Evolutionary conservation across 1,140 invertebrate species (phyloP).

Genomic region (Atopsyche davidsoni): DNA sequence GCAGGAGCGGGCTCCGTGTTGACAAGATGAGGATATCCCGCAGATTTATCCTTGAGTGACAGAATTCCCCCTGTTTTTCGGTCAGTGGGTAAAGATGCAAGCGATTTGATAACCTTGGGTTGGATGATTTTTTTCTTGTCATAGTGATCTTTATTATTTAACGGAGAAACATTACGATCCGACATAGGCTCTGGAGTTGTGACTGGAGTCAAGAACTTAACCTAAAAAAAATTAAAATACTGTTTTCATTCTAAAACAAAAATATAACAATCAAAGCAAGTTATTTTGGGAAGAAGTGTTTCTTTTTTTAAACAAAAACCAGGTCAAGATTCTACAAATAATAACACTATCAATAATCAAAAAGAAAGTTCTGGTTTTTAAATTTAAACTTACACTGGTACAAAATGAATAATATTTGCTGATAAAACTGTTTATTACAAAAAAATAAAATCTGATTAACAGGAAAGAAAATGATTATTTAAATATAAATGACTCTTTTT

Average conservation of each 20-base stretch:
- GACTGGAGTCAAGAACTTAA: constrained; percentile 52
- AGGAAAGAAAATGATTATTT: no score
- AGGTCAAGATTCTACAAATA: no score
- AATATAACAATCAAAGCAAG: no score
- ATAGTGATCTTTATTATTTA: constrained; percentile 18
- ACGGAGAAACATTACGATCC: constrained; percentile 28
- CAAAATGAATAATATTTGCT: no score
- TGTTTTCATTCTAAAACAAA: background rate
- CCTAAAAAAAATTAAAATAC: constrained; percentile 34
- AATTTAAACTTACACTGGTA: no score
- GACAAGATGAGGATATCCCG: constrained; percentile 45
- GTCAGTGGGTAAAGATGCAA: constrained; percentile 39
- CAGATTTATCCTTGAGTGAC: constrained; percentile 46
- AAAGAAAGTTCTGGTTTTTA: no score
- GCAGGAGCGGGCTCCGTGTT: constrained; percentile 34
- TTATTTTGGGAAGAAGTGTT: no score
- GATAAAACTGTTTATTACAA: no score
- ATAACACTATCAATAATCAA: no score
- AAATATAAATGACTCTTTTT: no score
- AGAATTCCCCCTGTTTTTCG: constrained; percentile 47
- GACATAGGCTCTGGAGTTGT: constrained; percentile 44
- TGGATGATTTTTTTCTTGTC: constrained; percentile 43
- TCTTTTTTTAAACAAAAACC: no score
- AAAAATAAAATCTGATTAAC: no score
- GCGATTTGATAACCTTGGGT: constrained; percentile 42